Evolutionary conservation across 64 coral and sea anemone genomes (phyloP).

Genomic region (Orbicella faveolata): DNA sequence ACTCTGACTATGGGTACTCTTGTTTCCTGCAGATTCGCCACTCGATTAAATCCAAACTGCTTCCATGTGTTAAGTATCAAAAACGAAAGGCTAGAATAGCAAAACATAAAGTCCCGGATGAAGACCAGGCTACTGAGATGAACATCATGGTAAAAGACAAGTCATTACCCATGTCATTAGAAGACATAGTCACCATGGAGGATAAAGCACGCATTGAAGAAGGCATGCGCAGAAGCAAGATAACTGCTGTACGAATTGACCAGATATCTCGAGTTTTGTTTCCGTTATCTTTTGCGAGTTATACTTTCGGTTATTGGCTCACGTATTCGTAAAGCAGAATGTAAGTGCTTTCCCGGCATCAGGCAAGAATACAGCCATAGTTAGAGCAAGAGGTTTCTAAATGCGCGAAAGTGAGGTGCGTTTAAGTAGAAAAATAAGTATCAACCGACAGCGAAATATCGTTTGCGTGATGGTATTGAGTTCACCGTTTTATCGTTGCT

Average conservation of each 20-base stretch:
- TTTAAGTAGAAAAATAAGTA: no score
- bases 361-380: no score
- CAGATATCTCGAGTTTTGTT: conserved; percentile 4
- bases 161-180: conserved; percentile 4
- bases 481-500: no score
- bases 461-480: no score
- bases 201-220: not conserved
- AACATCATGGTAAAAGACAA: not conserved
- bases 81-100: not conserved
- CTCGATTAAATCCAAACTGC: not conserved
- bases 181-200: not conserved
- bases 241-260: not conserved
- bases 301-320: conserved; percentile 8
- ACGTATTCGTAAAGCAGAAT: not conserved
- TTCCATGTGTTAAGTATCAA: not conserved
- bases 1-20: no score
- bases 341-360: not conserved
- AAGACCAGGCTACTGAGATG: not conserved
- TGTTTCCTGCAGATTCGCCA: not conserved
- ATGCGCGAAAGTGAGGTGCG: no score
- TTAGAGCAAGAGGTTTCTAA: no score
- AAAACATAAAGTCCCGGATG: no score
- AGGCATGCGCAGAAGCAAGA: not conserved
- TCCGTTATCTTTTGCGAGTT: not conserved
- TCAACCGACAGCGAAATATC: no score